These are phyloP conservation scores for Trichonephila clavata DNA, from an alignment of 1,140 invertebrate species.

Conservation along the genomic window DNA sequence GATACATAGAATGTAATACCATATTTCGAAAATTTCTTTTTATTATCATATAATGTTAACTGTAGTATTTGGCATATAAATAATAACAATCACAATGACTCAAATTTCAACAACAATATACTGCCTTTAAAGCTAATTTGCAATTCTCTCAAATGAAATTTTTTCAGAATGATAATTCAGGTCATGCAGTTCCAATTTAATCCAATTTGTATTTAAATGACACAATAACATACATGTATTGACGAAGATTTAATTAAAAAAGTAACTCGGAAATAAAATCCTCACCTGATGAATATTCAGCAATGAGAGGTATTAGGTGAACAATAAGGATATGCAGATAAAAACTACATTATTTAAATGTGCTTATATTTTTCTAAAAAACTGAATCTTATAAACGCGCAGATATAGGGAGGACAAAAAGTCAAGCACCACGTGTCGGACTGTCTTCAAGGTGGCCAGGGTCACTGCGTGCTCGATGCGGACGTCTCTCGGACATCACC, in stretches of 20 bases:
- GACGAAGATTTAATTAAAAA: background rate
- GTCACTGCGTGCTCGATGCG: slow-evolving; percentile 47
- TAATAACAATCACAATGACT: too few relatives aligned
- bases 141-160: background rate
- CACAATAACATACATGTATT: background rate
- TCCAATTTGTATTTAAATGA: background rate
- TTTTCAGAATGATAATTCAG: background rate
- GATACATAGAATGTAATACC: too few relatives aligned
- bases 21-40: too few relatives aligned
- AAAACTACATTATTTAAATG: slow-evolving; percentile 39
- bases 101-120: too few relatives aligned
- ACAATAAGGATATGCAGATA: background rate
- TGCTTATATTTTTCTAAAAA: slow-evolving; percentile 9
- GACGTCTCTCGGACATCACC: slow-evolving; percentile 47
- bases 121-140: too few relatives aligned
- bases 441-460: slow-evolving; percentile 23
- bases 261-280: background rate
- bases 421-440: slow-evolving; percentile 58
- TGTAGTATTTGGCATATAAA: too few relatives aligned
- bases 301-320: background rate
- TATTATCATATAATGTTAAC: too few relatives aligned
- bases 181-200: background rate
- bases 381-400: background rate
- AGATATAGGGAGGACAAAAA: slow-evolving; percentile 19
- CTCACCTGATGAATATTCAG: slow-evolving; percentile 43